Conservation (phyloP, 1,140 invertebrate species). For the Drosophila parabipectinata region DNA sequence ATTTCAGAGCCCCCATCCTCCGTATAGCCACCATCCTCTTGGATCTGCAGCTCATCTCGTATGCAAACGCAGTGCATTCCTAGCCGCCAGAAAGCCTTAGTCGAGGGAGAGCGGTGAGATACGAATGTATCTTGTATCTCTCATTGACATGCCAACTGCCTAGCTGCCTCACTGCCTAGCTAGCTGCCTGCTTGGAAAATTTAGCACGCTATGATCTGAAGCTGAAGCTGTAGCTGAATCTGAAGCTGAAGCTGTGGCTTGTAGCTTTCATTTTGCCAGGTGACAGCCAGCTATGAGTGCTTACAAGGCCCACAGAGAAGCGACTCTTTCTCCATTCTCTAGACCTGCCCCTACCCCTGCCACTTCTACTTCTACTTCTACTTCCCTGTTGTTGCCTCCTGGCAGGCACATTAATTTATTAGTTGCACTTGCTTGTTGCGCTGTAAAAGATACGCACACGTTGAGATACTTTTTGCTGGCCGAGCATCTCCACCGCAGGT, state of each 20-base stretch:
- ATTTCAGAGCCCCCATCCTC: background rate
- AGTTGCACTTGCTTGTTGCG: constrained; percentile 69
- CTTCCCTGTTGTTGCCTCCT: constrained; percentile 19
- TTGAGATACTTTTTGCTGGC: constrained; percentile 40
- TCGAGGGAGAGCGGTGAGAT: constrained; percentile 36
- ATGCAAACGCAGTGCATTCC: constrained; percentile 69
- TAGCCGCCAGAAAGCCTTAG: background rate
- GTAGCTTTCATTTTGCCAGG: constrained; percentile 76
- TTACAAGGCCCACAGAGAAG: constrained; percentile 39
- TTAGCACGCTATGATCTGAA: constrained; percentile 63
- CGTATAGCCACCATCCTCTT: constrained; percentile 4
- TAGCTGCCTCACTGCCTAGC: constrained; percentile 18
- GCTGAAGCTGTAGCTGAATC: constrained; percentile 4
- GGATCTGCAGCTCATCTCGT: constrained; percentile 65
- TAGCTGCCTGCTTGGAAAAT: constrained; percentile 62
- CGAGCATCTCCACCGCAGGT: constrained; percentile 25
- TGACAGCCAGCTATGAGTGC: constrained; percentile 73
- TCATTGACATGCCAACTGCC: constrained; percentile 69
- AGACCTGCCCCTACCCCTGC: constrained; percentile 30
- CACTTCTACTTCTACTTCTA: constrained; percentile 30
- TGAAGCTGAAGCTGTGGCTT: constrained; percentile 25
- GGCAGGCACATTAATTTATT: constrained; percentile 75
- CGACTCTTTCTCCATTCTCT: constrained; percentile 38
- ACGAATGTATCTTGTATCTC: constrained; percentile 59
- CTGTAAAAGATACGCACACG: constrained; percentile 71